Evolutionary conservation across 1,140 invertebrate species (phyloP), one percentile per base, ranked within the genome.

Genomic region (Bemisia tabaci): DNA sequence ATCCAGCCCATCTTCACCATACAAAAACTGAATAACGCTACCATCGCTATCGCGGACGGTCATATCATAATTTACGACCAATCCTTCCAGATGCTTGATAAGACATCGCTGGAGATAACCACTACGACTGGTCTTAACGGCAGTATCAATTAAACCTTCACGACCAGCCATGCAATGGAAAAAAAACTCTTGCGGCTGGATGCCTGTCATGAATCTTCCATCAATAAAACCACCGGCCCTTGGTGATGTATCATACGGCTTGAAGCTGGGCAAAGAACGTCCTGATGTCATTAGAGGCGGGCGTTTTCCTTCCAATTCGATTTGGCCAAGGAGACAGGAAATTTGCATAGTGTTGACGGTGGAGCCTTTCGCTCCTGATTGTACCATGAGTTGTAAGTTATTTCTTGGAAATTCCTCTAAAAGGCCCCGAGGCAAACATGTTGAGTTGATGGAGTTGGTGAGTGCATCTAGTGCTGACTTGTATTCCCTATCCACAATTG

Each of bases 161-260:
- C 97, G 84, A 68, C 97, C 97, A 64, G 97, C 97, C 96, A 99
- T 99, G 76, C 96, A 99, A 84, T 99, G 96, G 78, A 97, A 98
- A 79, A 98, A 99, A 75, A 97, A 98, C 75, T 99, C 96, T 79
- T 97, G 94, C 0, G 95, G 95, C 73, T 92, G 85, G 69, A 99
- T 94, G 65, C 97, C 97, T 0, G 95, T 98, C 83, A 98, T 88
- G 74, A 99, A 99, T 26, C 97, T 82, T 1, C 93, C 91, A 72
- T 91, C 90, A 48, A 99, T 92, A 75, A 97, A 99, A 21, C 97
- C 97, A 59, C 97, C 96, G 26, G 96, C 92, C 74, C 92, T 81
- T 0, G 96, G 95, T 0, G 90, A 85, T 21, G 89, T 84, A 73
- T 98, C 95, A 73, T 94, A 97, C 0, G 88, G 82, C n/a, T 82